Base-by-base conservation (phyloP, 2,113 vertebrate genomes). In the Speoplatyrhinus poulsoni region DNA sequence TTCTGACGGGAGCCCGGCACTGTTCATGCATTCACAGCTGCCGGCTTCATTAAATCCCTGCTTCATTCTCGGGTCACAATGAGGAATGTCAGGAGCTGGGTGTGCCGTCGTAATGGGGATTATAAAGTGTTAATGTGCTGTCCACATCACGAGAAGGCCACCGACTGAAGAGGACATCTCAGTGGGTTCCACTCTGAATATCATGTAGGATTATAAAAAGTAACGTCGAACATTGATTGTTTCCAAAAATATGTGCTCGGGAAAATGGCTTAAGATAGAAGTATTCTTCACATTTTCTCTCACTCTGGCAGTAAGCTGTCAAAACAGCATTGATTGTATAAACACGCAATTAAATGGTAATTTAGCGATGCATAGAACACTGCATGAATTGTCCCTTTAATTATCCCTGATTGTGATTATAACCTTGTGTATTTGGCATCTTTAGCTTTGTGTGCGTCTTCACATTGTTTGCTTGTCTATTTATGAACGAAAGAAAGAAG, bases 341-440 rank as follows among this genome's bases (percentile, higher is more conserved):
- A 87, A 87, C 83, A 77, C 80, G 78, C 46, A 87, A 86, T 87
- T 86, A 83, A 80, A 86, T 81, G 76, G 71, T 89, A 82, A 87
- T 86, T 80, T 65, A 13, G 69, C 7, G 78, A 76, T 60, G 81
- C 70, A 17, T 69, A 67, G 69, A 71, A 69, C 66, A 3, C 70
- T 33, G 72, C 75, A 55, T 12, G 72, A 73, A 48, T 64, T 4
- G 72, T 59, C 76, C 79, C 83, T 84, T 82, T 80, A 80, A 87
- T 87, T 82, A 83, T 83, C 77, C 46, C 72, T 86, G 82, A 86
- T 84, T 84, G 80, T 85, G 74, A 89, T 87, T 82, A 80, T 62
- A 82, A 79, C 70, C 66, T 79, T 53, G 67, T 46, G 49, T 65
- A 68, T 76, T 78, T 65, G 16, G 65, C 70, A 57, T 78, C 70